These are phyloP conservation scores for Trematomus bernacchii DNA, from an alignment of 2,797 vertebrate species.

Conservation along the genomic window DNA sequence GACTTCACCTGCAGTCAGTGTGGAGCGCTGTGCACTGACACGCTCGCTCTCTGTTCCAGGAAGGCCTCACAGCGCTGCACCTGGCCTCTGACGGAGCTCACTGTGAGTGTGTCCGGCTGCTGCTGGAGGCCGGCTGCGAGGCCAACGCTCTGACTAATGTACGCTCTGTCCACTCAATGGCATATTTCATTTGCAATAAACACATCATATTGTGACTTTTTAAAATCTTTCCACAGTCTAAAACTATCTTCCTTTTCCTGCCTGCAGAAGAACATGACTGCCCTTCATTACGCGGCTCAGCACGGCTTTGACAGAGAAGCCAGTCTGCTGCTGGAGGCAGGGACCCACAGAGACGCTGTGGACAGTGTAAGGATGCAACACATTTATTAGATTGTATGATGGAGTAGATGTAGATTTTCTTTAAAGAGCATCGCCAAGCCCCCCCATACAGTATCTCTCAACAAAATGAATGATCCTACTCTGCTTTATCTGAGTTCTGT, in stretches of 20 bases:
- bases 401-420: neutral
- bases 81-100: slow-evolving; percentile 85
- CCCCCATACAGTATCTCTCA: too few relatives aligned
- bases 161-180: slow-evolving; percentile 27
- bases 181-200: neutral
- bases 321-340: slow-evolving; percentile 84
- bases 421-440: neutral
- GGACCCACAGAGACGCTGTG: slow-evolving; percentile 80
- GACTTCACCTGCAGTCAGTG: too few relatives aligned
- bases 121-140: slow-evolving; percentile 85
- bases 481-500: too few relatives aligned
- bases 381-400: neutral
- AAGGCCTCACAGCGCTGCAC: slow-evolving; percentile 89
- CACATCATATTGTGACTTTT: neutral
- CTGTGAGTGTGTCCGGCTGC: slow-evolving; percentile 80
- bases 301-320: slow-evolving; percentile 81
- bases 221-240: neutral
- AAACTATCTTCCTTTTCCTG: slow-evolving; percentile 1
- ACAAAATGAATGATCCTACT: too few relatives aligned
- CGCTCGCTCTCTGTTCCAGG: slow-evolving; percentile 74
- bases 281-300: slow-evolving; percentile 88
- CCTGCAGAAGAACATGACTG: slow-evolving; percentile 87
- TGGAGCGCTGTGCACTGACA: neutral
- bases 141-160: slow-evolving; percentile 88
- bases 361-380: slow-evolving; percentile 83